phyloP scores from a whole-genome alignment of 2,797 vertebrate species.

The Tragelaphus eurycerus region DNA sequence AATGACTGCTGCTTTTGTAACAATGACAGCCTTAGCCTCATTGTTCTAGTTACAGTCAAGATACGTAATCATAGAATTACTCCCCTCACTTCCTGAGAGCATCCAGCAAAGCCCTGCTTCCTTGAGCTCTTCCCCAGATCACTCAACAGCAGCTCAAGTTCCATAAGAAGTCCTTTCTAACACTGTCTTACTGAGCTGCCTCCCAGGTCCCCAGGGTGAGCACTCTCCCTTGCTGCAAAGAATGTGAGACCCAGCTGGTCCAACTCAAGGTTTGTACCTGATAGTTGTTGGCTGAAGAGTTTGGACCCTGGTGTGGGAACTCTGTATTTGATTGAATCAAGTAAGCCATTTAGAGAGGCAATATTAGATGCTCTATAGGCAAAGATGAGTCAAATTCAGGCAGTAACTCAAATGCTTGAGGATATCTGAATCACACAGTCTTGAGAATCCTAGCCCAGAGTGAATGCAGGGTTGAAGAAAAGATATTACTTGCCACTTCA shows the following conservation, averaged over 20 bases:
- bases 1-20: neutral
- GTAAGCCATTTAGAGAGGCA: neutral
- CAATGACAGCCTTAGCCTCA: neutral
- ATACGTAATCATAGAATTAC: neutral
- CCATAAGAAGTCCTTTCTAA: neutral
- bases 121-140: neutral
- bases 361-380: neutral
- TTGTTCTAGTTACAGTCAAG: neutral
- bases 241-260: neutral
- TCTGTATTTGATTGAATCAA: neutral
- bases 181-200: neutral
- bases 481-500: neutral
- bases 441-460: neutral
- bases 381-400: neutral
- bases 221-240: neutral
- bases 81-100: neutral
- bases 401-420: neutral
- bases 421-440: neutral
- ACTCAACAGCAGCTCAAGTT: neutral
- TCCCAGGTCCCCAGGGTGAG: neutral
- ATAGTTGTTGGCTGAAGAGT: neutral
- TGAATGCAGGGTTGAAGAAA: neutral
- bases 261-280: neutral
- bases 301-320: neutral
- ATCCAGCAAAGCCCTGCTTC: neutral